Evolutionary conservation across 2,113 vertebrate genomes (phyloP), one percentile per base, ranked within the genome.

Genomic region (Sardina pilchardus): DNA sequence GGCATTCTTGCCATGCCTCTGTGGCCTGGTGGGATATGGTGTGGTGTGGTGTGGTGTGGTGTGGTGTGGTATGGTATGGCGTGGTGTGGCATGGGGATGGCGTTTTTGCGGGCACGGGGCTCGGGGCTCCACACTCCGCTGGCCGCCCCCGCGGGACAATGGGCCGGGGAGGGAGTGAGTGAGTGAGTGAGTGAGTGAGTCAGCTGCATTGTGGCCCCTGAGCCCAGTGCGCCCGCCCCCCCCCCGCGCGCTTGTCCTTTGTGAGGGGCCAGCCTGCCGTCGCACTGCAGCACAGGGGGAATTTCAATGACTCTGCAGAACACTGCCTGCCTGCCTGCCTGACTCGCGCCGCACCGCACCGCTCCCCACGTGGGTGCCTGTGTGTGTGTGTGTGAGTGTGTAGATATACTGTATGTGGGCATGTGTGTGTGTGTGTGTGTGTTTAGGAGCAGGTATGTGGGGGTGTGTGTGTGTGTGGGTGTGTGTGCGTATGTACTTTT

Each of bases 291-390:
- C 85, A 78, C 26, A 85, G 83, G 63, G 83, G 59, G 88, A 89
- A 91, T 90, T 91, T 89, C 89, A 91, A 89, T 91, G 90, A 92
- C 89, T 89, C 85, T 90, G 89, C 91, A 92, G 87, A 90, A 86
- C 59, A 36, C 71, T 78, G 26, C 30, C 30, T 78, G 63, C 71
- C 26, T 75, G 67, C 26, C 71, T 75, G 63, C 63, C n/a, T 26
- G 21, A n/a, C 56, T 67, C 26, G 24, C 63, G 3, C 63, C 26
- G 30, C 63, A 14, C 63, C 26, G 30, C 63, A 71, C 63, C 6
- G 14, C 26, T 30, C 26, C 7, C 63, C 63, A 71, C 26, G 71
- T 78, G 71, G 26, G 34, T 78, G 71, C 12, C 26, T 36, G 7
- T 34, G 67, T 34, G 67, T 75, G 67, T 34, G 30, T 75, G 63